Conservation (phyloP, 1,140 invertebrate genomes). For the Doryteuthis pealeii region DNA sequence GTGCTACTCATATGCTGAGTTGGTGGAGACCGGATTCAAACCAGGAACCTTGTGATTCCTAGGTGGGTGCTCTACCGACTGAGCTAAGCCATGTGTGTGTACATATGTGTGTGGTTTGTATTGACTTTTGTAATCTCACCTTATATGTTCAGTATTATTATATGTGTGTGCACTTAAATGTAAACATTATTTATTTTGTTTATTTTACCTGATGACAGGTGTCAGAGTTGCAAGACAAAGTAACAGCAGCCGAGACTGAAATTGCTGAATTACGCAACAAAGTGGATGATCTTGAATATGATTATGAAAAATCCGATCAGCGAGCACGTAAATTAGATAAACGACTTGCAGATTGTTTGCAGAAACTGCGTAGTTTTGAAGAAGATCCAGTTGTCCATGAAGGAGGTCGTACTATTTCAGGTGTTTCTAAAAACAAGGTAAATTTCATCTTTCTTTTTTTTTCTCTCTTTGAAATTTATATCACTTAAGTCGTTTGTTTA, state of each 20-base stretch:
- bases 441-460: no score
- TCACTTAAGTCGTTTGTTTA: no score
- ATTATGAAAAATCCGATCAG: slow-evolving; percentile 77
- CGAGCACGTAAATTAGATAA: slow-evolving; percentile 85
- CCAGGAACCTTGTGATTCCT: no score
- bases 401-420: slow-evolving; percentile 47
- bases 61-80: no score
- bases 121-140: no score
- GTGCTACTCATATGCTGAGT: no score
- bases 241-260: slow-evolving; percentile 89
- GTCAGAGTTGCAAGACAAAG: slow-evolving; percentile 86
- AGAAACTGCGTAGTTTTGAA: slow-evolving; percentile 69
- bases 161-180: no score
- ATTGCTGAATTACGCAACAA: slow-evolving; percentile 93
- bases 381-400: slow-evolving; percentile 53
- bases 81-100: no score
- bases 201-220: slow-evolving; percentile 62
- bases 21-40: no score
- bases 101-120: no score
- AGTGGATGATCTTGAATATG: slow-evolving; percentile 93
- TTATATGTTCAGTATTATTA: no score
- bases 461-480: background rate
- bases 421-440: slow-evolving; percentile 51
- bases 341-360: slow-evolving; percentile 72
- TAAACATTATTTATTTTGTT: background rate